Conservation (phyloP, 2,113 vertebrate genomes). For the Tiliqua scincoides region DNA sequence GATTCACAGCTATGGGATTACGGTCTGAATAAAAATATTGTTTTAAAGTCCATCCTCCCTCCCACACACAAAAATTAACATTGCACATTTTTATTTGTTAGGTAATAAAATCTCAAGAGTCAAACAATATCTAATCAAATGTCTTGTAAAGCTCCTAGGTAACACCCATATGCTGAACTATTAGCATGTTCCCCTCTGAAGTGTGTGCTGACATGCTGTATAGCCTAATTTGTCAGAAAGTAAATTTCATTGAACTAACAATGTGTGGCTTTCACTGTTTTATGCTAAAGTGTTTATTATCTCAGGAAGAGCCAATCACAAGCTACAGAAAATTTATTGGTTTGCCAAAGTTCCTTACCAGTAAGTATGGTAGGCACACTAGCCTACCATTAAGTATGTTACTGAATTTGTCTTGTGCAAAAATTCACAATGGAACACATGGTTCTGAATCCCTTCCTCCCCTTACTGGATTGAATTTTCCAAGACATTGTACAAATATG, state of each 20-base stretch:
- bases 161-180: constrained; percentile 26
- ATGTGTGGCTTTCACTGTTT: neutral
- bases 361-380: neutral
- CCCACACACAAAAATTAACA: constrained; percentile 25
- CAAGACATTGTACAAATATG: no score
- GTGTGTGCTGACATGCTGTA: constrained; percentile 6
- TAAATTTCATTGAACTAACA: constrained; percentile 26
- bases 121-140: constrained; percentile 13
- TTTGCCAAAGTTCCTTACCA: neutral
- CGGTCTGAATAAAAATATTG: neutral
- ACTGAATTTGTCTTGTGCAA: no score
- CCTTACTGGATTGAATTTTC: no score
- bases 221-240: constrained; percentile 3
- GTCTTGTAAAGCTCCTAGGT: neutral
- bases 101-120: constrained; percentile 2
- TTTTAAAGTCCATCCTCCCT: neutral
- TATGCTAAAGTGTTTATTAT: constrained; percentile 20
- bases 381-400: no score
- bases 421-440: no score
- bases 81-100: constrained; percentile 34
- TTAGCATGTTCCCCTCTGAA: constrained; percentile 11
- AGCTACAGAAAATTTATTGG: constrained; percentile 3
- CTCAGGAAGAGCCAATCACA: constrained; percentile 7
- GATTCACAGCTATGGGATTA: constrained; percentile 40
- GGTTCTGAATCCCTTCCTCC: no score